Conservation (phyloP, 2,113 vertebrate species). For the Phaethon lepturus region DNA sequence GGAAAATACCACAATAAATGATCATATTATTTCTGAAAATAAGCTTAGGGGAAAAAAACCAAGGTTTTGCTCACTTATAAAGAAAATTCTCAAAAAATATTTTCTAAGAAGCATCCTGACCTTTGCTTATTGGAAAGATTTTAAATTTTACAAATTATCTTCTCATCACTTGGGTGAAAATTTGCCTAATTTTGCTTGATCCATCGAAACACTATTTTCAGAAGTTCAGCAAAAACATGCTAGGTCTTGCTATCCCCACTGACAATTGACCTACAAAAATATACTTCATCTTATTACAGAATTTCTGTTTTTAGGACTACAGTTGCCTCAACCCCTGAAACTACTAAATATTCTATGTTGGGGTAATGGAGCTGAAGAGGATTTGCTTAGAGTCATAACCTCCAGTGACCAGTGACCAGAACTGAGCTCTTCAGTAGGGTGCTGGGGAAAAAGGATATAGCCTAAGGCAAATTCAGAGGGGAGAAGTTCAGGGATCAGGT, state of each 20-base stretch:
- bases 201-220: neutral
- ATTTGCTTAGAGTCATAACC: neutral
- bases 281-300: neutral
- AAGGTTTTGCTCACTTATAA: neutral
- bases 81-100: neutral
- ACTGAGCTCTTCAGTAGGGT: neutral
- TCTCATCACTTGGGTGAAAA: neutral
- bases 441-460: neutral
- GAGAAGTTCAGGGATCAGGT: neutral
- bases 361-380: neutral
- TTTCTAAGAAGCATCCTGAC: neutral
- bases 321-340: neutral
- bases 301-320: neutral
- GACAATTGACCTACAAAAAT: neutral
- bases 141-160: neutral
- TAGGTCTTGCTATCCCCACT: neutral
- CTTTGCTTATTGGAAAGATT: neutral
- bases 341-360: neutral
- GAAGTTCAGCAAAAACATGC: neutral
- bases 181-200: neutral
- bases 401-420: neutral
- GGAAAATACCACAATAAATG: neutral
- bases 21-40: neutral
- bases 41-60: fast-evolving
- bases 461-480: neutral